These are phyloP conservation scores for Caenorhabditis japonica DNA, from an alignment of 2,888 invertebrate species.

Conservation along the genomic window DNA sequence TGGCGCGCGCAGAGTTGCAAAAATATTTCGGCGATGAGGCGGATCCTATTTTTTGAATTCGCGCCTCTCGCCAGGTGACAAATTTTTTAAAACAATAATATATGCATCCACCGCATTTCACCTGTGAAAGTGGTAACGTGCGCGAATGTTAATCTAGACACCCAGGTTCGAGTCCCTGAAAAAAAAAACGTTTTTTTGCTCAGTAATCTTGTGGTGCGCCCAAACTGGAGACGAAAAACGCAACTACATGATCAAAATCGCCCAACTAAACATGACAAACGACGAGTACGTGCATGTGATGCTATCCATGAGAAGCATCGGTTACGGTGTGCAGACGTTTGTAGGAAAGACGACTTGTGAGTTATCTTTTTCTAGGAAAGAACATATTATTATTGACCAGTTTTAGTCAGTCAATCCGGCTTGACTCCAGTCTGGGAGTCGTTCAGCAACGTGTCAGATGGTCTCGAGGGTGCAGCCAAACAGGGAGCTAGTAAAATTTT, in stretches of 20 bases:
- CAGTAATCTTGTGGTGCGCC: conserved; percentile 39
- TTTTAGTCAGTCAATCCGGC: conserved; percentile 30
- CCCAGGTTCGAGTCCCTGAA: no score
- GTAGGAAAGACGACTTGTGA: conserved; percentile 25
- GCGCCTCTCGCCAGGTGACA: no score
- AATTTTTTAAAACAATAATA: no score
- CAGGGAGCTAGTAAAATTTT: conserved; percentile 20
- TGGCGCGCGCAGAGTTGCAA: no score
- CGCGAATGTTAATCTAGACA: no score
- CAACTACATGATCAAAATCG: conserved; percentile 23
- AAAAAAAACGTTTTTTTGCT: no score
- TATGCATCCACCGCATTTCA: no score
- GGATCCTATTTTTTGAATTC: no score
- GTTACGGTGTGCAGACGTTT: conserved; percentile 31
- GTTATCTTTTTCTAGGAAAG: neutral
- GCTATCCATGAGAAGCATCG: conserved; percentile 36
- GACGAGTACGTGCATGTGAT: conserved; percentile 31
- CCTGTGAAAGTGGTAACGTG: no score
- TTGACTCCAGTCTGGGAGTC: conserved; percentile 38
- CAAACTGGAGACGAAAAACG: conserved; percentile 26
- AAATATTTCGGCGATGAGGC: no score
- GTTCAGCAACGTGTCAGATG: conserved; percentile 20
- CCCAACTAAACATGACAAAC: conserved; percentile 5
- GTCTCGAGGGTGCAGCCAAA: conserved; percentile 13
- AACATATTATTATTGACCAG: neutral